A percentile compares a stretch with the other conserved stretches of the same genome.
Evolutionary conservation across 2,113 vertebrate species (phyloP).

Genomic region (Nerophis lumbriciformis): DNA sequence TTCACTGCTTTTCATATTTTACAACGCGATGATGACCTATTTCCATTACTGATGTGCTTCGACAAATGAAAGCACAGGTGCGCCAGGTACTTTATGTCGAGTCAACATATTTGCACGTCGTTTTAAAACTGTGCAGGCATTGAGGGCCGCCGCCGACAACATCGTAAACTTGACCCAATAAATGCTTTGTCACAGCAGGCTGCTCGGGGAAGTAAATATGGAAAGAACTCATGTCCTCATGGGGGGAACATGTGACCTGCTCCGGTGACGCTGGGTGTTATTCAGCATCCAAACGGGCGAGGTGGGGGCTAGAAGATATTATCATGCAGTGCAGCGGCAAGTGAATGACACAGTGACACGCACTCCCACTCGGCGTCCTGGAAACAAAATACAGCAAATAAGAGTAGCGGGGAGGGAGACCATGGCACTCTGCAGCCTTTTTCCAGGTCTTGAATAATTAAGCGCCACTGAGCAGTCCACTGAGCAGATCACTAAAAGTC

Average conservation of each 20-base stretch:
- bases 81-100: neutral
- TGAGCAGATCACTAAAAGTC: slow-evolving; percentile 48
- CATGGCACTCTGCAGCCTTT: slow-evolving; percentile 36
- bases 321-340: slow-evolving; percentile 28
- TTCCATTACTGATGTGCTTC: neutral
- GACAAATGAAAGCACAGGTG: neutral
- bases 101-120: neutral
- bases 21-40: neutral
- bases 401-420: slow-evolving; percentile 8
- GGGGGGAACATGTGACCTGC: slow-evolving; percentile 21
- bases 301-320: slow-evolving; percentile 38
- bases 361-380: slow-evolving; percentile 38
- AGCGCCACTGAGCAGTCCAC: slow-evolving; percentile 57
- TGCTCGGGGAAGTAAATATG: neutral
- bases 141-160: neutral
- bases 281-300: slow-evolving; percentile 17
- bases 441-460: slow-evolving; percentile 71
- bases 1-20: neutral
- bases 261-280: slow-evolving; percentile 33
- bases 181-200: slow-evolving; percentile 6
- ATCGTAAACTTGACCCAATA: slow-evolving; percentile 1
- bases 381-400: slow-evolving; percentile 34
- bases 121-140: neutral
- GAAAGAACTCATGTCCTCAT: slow-evolving; percentile 1
- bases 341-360: slow-evolving; percentile 59